phyloP scores from a whole-genome alignment of 2,113 vertebrate species.

The Oreocharis arfaki region DNA sequence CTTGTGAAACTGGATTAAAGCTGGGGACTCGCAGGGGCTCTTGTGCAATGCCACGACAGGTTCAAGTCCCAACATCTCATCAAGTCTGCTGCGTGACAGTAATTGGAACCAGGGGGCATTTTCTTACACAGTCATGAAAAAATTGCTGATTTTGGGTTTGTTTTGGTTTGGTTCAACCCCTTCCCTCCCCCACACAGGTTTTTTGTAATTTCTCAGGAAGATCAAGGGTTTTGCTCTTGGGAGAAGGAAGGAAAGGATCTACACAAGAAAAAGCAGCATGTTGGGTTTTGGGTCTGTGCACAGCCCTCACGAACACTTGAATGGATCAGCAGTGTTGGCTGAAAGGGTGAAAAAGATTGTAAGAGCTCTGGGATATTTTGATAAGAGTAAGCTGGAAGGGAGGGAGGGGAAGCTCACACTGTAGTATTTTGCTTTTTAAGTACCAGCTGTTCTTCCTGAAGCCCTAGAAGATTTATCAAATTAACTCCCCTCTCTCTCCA shows the following conservation, averaged over 20 bases:
- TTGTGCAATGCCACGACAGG: too few relatives aligned
- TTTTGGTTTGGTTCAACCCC: not conserved
- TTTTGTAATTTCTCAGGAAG: not conserved
- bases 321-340: not conserved
- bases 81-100: not conserved
- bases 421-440: not conserved
- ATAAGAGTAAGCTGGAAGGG: not conserved
- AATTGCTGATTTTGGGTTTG: not conserved
- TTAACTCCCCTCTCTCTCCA: not conserved
- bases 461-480: not conserved
- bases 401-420: not conserved
- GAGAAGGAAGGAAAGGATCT: not conserved
- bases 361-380: not conserved
- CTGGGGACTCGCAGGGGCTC: not conserved
- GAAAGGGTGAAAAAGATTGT: not conserved
- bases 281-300: not conserved
- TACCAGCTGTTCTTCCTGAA: not conserved
- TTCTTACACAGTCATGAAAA: not conserved
- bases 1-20: not conserved
- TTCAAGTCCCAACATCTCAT: not conserved
- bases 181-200: fast-evolving
- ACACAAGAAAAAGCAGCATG: not conserved
- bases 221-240: not conserved
- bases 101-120: not conserved
- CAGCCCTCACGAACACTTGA: not conserved